Percentiles rank a stretch among this genome's conserved stretches.
These are phyloP conservation scores for Tychaedon coryphoeus DNA, from an alignment of 2,113 vertebrate species.

Conservation along the genomic window DNA sequence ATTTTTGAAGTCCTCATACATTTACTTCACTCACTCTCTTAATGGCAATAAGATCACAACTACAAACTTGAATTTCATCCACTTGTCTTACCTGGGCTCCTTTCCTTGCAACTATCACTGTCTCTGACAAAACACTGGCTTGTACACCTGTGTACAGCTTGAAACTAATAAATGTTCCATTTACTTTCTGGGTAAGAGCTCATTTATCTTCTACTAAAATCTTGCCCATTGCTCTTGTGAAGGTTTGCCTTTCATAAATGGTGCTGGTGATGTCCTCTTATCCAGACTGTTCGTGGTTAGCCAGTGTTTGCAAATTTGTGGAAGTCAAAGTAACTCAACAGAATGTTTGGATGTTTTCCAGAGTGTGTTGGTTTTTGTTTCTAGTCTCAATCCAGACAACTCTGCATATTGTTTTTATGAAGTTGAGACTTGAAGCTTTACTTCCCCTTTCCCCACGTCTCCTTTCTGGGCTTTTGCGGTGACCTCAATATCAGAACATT, in stretches of 20 bases:
- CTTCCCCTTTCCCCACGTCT: not conserved
- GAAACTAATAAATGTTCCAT: slow-evolving; percentile 28
- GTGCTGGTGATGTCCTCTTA: not conserved
- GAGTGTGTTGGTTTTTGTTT: not conserved
- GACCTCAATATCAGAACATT: not conserved
- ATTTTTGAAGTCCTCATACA: not conserved
- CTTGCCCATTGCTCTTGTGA: not conserved
- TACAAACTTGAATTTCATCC: not conserved
- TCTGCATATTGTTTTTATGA: not conserved
- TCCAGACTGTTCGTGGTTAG: not conserved
- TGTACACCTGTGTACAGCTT: not conserved
- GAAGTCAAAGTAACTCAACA: not conserved
- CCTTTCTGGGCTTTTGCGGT: not conserved
- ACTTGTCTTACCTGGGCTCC: not conserved
- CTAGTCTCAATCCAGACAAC: not conserved
- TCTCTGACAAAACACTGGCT: not conserved
- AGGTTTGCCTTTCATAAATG: not conserved
- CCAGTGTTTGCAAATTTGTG: not conserved
- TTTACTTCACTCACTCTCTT: not conserved
- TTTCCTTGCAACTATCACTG: not conserved
- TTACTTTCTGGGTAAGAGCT: not conserved
- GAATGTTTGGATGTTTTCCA: not conserved
- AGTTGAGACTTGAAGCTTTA: not conserved
- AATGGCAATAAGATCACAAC: not conserved
- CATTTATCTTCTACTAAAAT: slow-evolving; percentile 2